Conservation (phyloP, 2,888 invertebrate species). For the Uropetala carovei region DNA sequence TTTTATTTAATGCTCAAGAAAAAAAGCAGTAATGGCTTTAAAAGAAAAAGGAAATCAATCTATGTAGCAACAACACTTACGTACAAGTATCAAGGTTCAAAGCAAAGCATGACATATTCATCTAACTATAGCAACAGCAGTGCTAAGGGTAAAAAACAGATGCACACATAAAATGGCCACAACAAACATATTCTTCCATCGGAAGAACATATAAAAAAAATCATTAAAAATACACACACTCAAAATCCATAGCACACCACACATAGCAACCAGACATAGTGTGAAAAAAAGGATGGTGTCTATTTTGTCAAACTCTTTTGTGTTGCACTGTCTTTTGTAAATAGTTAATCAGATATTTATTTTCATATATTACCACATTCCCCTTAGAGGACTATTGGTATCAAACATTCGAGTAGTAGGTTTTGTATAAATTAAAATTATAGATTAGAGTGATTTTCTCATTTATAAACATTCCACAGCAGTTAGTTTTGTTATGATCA, state of each 20-base stretch:
- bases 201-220: background rate
- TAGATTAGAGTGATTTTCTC: slow-evolving; percentile 9
- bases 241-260: slow-evolving; percentile 20
- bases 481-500: slow-evolving; percentile 59
- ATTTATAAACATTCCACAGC: slow-evolving; percentile 40
- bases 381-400: background rate
- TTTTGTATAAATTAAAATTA: background rate
- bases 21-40: slow-evolving; percentile 20
- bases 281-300: slow-evolving; percentile 25
- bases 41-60: background rate
- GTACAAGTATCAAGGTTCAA: slow-evolving; percentile 28
- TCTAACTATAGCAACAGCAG: slow-evolving; percentile 39
- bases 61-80: slow-evolving; percentile 44
- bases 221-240: slow-evolving; percentile 38
- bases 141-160: slow-evolving; percentile 47
- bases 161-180: slow-evolving; percentile 42
- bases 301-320: slow-evolving; percentile 30
- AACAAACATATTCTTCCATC: background rate
- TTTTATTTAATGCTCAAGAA: background rate
- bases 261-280: slow-evolving; percentile 21
- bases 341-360: slow-evolving; percentile 22
- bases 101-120: slow-evolving; percentile 51
- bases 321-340: slow-evolving; percentile 11
- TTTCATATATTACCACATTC: slow-evolving; percentile 42
- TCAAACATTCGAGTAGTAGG: background rate